Percentiles rank a stretch among this genome's conserved stretches.
Conservation (phyloP, 1,140 invertebrate genomes). For the Philaenus spumarius region DNA sequence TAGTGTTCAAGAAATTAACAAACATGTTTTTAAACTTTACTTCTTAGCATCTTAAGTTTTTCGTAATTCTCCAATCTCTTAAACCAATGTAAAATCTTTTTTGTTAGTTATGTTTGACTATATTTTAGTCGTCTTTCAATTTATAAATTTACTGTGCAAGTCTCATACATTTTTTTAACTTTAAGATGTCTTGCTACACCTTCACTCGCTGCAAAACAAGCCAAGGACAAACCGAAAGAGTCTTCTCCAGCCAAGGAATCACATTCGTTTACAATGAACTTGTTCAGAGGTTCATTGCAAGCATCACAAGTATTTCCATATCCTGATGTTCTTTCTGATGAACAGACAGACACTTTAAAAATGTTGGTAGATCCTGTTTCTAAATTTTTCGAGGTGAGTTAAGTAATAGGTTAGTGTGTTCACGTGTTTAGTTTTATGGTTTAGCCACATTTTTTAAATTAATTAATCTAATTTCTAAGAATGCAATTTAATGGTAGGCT, state of each 20-base stretch:
- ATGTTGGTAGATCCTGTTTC: constrained; percentile 79
- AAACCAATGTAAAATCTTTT: too few species aligned
- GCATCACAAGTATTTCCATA: constrained; percentile 78
- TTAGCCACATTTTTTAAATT: too few species aligned
- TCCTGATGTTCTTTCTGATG: constrained; percentile 69
- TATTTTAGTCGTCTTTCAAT: too few species aligned
- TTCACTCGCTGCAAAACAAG: constrained; percentile 31
- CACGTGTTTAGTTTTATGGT: neutral
- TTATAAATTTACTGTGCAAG: too few species aligned
- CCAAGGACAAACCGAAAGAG: constrained; percentile 13
- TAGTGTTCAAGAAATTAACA: too few species aligned
- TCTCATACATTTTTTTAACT: neutral
- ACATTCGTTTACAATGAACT: constrained; percentile 86
- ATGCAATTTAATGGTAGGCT: too few species aligned
- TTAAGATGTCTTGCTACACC: constrained; percentile 34
- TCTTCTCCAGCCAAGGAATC: constrained; percentile 45
- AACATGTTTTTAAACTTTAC: too few species aligned
- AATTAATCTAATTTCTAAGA: too few species aligned
- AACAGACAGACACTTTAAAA: constrained; percentile 77
- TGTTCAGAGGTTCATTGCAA: constrained; percentile 84
- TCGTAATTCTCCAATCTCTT: too few species aligned
- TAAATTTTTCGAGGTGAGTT: constrained; percentile 78
- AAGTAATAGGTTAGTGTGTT: neutral
- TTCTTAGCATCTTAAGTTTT: too few species aligned
- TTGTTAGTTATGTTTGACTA: too few species aligned